Base-by-base conservation (phyloP, 2,888 invertebrate species). In the Caenorhabditis doughertyi region DNA sequence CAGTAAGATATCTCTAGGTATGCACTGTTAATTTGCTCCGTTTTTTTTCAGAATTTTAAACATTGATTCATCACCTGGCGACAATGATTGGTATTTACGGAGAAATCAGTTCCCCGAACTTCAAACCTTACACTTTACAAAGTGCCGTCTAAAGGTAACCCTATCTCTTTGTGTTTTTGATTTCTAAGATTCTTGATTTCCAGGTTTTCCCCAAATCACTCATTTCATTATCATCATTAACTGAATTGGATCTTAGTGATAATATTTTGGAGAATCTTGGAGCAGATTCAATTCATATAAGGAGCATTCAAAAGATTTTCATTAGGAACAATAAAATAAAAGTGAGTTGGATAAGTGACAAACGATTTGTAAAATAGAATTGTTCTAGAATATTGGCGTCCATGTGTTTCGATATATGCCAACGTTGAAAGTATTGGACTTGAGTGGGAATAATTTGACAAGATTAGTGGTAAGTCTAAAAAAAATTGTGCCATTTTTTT, bases 391-490 rank as follows among this genome's bases (percentile, higher is more conserved):
- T 27, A 71, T 85, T 42, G 81, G 81, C 5, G 76, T 82, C 23
- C 79, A 85, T 60, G 79, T 81, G 18, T 79, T 85, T 21, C 81
- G 85, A 2, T 85, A 81, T 42, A 81, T 85, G 83, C 85, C 84
- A 4, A 65, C 42, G 4, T 68, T 85, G 23, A 39, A 65, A 39
- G 56, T 72, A 7, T 51, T 85, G 25, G 79, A 85, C 42, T 51
- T 85, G 49, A 84, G 72, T 23, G 72, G 68, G 0, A 85, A 85
- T 49, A 44, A 64, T 25, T 58, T 85, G 49, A 60, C 74, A 2
- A 29, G 74, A 51, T 65, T 85, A 29, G 81, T 83, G 56, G 85
- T 83, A 49, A 62, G 27, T 35, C n/a, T n/a, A n/a, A n/a, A n/a
- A n/a, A n/a, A n/a, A n/a, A n/a, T n/a, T n/a, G n/a, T n/a, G n/a